These are phyloP conservation scores for Caenorhabditis brenneri DNA, from an alignment of 1,140 invertebrate genomes.

Conservation along the genomic window DNA sequence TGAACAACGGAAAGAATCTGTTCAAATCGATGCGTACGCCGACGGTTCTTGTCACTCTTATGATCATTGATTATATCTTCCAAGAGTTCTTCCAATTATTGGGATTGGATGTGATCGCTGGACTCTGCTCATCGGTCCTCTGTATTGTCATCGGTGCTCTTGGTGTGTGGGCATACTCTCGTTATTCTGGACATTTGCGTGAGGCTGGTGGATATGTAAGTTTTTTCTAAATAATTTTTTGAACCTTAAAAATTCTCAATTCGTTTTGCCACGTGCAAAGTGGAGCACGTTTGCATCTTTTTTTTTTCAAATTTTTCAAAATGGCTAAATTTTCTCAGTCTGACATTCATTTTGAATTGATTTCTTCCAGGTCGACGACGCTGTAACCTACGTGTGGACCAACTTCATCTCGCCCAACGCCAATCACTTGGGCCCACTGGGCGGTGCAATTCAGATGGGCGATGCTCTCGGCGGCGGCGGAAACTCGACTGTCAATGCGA, in stretches of 20 bases:
- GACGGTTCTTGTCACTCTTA: slow-evolving; percentile 65
- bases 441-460: slow-evolving; percentile 49
- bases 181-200: slow-evolving; percentile 67
- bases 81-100: slow-evolving; percentile 70
- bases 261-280: too few species aligned
- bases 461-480: neutral
- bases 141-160: slow-evolving; percentile 61
- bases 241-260: too few species aligned
- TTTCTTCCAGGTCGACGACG: slow-evolving; percentile 49
- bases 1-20: slow-evolving; percentile 68
- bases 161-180: slow-evolving; percentile 64
- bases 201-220: slow-evolving; percentile 57
- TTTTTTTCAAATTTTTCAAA: too few species aligned
- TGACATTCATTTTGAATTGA: neutral
- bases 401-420: slow-evolving; percentile 59
- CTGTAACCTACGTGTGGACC: slow-evolving; percentile 59
- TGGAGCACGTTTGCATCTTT: too few species aligned
- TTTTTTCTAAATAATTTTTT: too few species aligned
- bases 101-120: slow-evolving; percentile 63
- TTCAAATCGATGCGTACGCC: slow-evolving; percentile 71
- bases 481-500: neutral
- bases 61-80: slow-evolving; percentile 68
- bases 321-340: too few species aligned
- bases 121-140: slow-evolving; percentile 65
- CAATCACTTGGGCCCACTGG: slow-evolving; percentile 44